Conservation (phyloP, 2,113 vertebrate species). For the Syngnathus floridae region DNA sequence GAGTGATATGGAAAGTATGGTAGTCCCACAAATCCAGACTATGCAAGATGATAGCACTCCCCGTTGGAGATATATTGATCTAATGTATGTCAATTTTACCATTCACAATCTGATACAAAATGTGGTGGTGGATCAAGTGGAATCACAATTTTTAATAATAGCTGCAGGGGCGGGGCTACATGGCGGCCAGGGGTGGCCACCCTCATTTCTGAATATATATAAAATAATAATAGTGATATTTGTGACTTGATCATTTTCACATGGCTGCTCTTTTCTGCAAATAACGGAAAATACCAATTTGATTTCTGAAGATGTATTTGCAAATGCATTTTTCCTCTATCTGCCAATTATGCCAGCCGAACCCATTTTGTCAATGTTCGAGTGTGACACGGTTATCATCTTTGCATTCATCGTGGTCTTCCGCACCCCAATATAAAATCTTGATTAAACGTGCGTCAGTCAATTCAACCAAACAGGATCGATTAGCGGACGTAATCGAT, state of each 20-base stretch:
- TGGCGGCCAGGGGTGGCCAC: neutral
- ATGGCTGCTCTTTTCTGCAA: too few relatives aligned
- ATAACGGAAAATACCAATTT: too few relatives aligned
- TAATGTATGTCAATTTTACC: too few relatives aligned
- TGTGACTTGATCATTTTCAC: too few relatives aligned
- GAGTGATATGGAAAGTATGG: too few relatives aligned
- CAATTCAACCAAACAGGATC: constrained; percentile 15
- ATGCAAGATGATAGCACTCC: neutral
- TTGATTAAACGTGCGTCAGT: constrained; percentile 3
- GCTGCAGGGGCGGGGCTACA: neutral
- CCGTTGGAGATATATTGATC: too few relatives aligned
- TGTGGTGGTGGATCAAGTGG: too few relatives aligned
- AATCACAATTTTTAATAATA: neutral
- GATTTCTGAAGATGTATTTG: too few relatives aligned
- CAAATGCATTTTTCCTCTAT: neutral
- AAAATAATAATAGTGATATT: too few relatives aligned
- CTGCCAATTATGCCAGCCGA: neutral
- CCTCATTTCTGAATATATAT: too few relatives aligned
- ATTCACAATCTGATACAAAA: too few relatives aligned
- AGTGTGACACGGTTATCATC: neutral
- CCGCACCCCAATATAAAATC: neutral
- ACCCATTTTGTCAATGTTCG: neutral
- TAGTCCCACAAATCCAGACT: neutral
- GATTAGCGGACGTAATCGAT: constrained; percentile 36
- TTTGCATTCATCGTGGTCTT: neutral